These are phyloP conservation scores for Acrobasis suavella DNA, from an alignment of 2,888 invertebrate genomes.

Conservation along the genomic window DNA sequence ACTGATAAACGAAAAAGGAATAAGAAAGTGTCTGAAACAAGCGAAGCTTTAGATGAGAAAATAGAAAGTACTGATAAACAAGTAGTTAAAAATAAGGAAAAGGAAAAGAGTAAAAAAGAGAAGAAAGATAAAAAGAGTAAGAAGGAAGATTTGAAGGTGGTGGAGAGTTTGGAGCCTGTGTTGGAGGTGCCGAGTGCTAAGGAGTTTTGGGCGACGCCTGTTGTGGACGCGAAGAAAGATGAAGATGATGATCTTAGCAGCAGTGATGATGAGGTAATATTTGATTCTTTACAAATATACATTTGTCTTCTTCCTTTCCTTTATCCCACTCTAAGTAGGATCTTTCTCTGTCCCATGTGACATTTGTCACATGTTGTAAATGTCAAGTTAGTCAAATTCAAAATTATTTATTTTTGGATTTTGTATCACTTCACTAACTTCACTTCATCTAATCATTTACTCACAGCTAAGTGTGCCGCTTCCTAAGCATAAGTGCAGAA, in stretches of 20 bases:
- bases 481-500: too few relatives aligned
- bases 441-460: too few relatives aligned
- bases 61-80: constrained; percentile 22
- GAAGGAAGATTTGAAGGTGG: constrained; percentile 37
- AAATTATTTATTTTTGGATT: too few relatives aligned
- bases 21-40: constrained; percentile 30
- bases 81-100: constrained; percentile 35
- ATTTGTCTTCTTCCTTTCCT: too few relatives aligned
- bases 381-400: too few relatives aligned
- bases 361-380: too few relatives aligned
- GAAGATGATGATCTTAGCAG: constrained; percentile 55
- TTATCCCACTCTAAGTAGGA: too few relatives aligned
- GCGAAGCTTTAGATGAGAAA: not conserved
- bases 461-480: too few relatives aligned
- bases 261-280: constrained; percentile 70
- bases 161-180: constrained; percentile 53
- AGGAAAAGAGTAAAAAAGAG: constrained; percentile 33
- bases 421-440: too few relatives aligned
- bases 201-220: constrained; percentile 60
- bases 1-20: constrained; percentile 32
- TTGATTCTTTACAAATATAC: not conserved
- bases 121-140: constrained; percentile 31
- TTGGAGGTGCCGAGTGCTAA: constrained; percentile 66
- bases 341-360: too few relatives aligned
- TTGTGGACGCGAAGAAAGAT: constrained; percentile 34